A percentile compares a stretch with the other conserved stretches of the same genome.
Evolutionary conservation across 1,140 invertebrate genomes (phyloP).

Genomic region (Brachionus koreanus): DNA sequence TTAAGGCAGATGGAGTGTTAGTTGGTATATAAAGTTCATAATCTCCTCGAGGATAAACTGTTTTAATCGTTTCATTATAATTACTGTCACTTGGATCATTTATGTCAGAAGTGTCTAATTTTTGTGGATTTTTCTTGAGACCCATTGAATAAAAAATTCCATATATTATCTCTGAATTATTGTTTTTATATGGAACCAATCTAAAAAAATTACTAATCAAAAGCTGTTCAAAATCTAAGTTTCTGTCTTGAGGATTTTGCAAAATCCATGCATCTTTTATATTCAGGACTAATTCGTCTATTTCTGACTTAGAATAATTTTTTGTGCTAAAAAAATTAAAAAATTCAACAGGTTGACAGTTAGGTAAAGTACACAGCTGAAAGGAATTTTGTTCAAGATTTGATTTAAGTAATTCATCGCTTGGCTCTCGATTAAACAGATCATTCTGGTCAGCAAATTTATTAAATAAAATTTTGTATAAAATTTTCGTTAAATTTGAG

Average conservation of each 20-base stretch:
- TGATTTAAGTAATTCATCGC: neutral
- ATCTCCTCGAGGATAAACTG: neutral
- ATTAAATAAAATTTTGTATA: neutral
- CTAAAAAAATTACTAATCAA: neutral
- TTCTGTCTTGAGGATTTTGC: neutral
- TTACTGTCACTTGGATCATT: neutral
- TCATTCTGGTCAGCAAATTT: conserved; percentile 21
- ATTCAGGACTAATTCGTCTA: neutral
- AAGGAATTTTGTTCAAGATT: neutral
- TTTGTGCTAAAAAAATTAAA: neutral
- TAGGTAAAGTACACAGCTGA: neutral
- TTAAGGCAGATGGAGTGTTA: neutral
- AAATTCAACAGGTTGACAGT: neutral
- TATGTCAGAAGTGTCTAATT: conserved; percentile 13
- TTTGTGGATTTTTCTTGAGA: neutral
- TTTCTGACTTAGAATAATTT: neutral
- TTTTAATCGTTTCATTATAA: neutral
- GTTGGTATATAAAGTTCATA: neutral
- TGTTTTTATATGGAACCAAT: neutral
- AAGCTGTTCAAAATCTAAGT: neutral
- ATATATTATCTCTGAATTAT: conserved; percentile 6
- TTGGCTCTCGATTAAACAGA: neutral
- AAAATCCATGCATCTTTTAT: neutral
- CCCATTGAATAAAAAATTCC: conserved; percentile 8
- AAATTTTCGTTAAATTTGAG: neutral